phyloP scores from a whole-genome alignment of 2,113 vertebrate genomes.

The Hippocampus comes region DNA sequence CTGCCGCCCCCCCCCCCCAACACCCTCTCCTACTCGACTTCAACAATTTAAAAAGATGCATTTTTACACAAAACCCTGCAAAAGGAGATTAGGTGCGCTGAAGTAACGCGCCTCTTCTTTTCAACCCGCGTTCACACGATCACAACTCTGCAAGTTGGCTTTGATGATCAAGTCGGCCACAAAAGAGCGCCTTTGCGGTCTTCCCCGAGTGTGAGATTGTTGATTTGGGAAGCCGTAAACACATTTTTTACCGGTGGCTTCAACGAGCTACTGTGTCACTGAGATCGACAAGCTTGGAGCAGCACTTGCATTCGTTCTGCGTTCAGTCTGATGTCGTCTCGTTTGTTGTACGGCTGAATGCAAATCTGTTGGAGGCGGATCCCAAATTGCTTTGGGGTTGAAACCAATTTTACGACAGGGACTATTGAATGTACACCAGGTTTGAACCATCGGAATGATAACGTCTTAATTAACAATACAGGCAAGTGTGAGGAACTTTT shows the following conservation, averaged over 20 bases:
- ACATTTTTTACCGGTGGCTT: background rate
- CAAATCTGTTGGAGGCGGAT: too few species aligned
- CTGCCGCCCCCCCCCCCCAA: background rate
- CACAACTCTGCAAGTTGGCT: slow-evolving; percentile 10
- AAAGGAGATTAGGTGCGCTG: slow-evolving; percentile 62
- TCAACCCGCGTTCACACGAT: slow-evolving; percentile 21
- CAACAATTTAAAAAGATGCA: slow-evolving; percentile 55
- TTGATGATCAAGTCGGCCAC: background rate
- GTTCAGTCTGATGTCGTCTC: background rate
- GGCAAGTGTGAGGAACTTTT: too few species aligned
- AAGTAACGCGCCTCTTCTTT: slow-evolving; percentile 39
- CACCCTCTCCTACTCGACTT: background rate
- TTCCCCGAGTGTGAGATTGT: background rate
- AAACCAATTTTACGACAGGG: background rate
- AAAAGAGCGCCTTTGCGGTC: background rate
- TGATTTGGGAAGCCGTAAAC: background rate
- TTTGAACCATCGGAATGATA: background rate
- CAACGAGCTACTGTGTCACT: background rate
- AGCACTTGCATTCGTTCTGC: background rate
- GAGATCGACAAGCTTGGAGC: background rate
- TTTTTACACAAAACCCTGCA: slow-evolving; percentile 66
- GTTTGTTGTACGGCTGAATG: background rate
- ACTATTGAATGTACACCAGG: background rate
- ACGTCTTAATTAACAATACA: background rate
- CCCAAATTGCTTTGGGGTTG: background rate